Percentiles rank a stretch among this genome's conserved stretches.
Evolutionary conservation across 2,797 vertebrate species (phyloP).

Genomic region (Macrochelys suwanniensis): DNA sequence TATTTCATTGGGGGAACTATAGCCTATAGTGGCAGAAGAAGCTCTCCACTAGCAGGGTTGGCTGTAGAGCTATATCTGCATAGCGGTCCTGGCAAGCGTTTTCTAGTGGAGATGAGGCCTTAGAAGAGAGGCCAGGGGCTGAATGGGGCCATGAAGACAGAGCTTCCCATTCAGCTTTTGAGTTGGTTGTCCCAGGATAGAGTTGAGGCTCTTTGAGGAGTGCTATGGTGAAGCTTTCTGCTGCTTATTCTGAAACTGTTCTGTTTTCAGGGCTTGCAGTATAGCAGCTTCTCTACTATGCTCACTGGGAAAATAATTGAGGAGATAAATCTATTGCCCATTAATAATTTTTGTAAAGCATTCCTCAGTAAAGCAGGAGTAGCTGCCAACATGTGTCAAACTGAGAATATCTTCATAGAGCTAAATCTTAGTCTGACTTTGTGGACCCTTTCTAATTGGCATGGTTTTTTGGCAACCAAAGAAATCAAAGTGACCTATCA

Average conservation of each 20-base stretch:
- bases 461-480: neutral
- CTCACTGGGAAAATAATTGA: neutral
- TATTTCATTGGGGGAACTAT: too few relatives aligned
- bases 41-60: neutral
- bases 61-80: neutral
- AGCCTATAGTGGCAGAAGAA: neutral
- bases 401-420: neutral
- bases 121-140: neutral
- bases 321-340: fast-evolving
- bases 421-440: neutral
- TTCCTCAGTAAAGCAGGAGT: neutral
- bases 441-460: neutral
- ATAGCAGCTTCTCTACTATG: neutral
- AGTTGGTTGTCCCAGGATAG: neutral
- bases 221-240: fast-evolving
- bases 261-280: neutral
- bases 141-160: neutral
- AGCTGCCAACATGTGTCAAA: fast-evolving
- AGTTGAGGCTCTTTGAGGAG: neutral
- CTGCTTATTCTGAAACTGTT: neutral
- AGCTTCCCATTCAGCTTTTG: neutral
- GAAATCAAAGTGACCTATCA: neutral
- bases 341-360: neutral
- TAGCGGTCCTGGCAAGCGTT: neutral
- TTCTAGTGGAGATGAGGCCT: neutral